These are phyloP conservation scores for Drosophila orena DNA, from an alignment of 1,140 invertebrate species.

Conservation along the genomic window DNA sequence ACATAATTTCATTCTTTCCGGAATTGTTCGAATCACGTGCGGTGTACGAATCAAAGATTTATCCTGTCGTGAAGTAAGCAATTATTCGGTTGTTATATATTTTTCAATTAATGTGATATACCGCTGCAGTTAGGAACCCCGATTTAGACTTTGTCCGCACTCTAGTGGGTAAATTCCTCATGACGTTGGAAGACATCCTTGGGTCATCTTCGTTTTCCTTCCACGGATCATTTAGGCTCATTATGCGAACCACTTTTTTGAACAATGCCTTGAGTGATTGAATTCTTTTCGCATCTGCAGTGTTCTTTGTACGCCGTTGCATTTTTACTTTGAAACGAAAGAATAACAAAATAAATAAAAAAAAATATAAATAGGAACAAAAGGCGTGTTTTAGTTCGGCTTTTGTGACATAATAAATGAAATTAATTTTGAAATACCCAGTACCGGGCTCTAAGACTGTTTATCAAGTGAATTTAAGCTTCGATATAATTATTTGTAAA, in stretches of 20 bases:
- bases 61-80: constrained; percentile 31
- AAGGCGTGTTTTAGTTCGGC: not conserved
- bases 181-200: not conserved
- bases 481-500: too few species aligned
- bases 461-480: too few species aligned
- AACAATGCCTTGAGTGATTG: constrained; percentile 21
- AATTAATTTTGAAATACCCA: constrained; percentile 16
- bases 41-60: constrained; percentile 48
- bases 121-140: constrained; percentile 36
- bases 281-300: constrained; percentile 12
- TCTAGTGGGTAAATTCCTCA: constrained; percentile 9
- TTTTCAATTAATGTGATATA: constrained; percentile 2
- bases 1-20: constrained; percentile 40
- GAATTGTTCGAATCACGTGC: constrained; percentile 23
- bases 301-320: constrained; percentile 22
- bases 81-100: not conserved
- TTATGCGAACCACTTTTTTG: constrained; percentile 44
- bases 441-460: not conserved
- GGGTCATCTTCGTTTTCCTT: constrained; percentile 11
- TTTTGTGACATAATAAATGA: not conserved
- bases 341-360: not conserved
- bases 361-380: not conserved
- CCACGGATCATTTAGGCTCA: constrained; percentile 52
- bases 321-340: constrained; percentile 4
- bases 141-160: constrained; percentile 23